Evolutionary conservation across 2,797 vertebrate genomes (phyloP).

Genomic region (Characodon lateralis): DNA sequence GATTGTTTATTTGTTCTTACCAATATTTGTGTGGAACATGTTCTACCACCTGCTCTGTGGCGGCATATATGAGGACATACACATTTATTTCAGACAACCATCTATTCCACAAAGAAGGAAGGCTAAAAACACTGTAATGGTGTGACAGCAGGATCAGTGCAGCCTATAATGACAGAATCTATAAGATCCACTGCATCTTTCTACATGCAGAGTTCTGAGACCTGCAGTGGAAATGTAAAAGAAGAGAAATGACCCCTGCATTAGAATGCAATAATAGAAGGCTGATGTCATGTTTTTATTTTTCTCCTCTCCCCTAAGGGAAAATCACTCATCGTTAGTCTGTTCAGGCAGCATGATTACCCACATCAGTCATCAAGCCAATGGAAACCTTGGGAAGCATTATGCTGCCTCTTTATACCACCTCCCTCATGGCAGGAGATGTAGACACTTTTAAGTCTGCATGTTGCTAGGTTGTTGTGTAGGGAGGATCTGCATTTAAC

Average conservation of each 20-base stretch:
- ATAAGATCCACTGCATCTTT: slow-evolving; percentile 1
- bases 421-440: slow-evolving; percentile 31
- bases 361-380: slow-evolving; percentile 57
- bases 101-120: slow-evolving; percentile 1
- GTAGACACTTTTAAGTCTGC: slow-evolving; percentile 20
- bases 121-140: slow-evolving; percentile 20
- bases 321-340: slow-evolving; percentile 59
- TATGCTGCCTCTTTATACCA: slow-evolving; percentile 30
- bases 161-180: slow-evolving; percentile 9
- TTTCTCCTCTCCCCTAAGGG: slow-evolving; percentile 21
- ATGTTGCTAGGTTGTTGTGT: slow-evolving; percentile 15
- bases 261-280: slow-evolving; percentile 21
- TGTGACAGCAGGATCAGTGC: slow-evolving; percentile 2
- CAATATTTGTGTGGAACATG: slow-evolving; percentile 6
- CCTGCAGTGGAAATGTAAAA: slow-evolving; percentile 17
- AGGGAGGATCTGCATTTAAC: slow-evolving; percentile 16
- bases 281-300: slow-evolving; percentile 28
- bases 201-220: slow-evolving; percentile 11
- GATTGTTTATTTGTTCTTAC: slow-evolving; percentile 11
- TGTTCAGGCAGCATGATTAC: slow-evolving; percentile 57
- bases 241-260: slow-evolving; percentile 11
- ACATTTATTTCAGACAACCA: slow-evolving; percentile 10
- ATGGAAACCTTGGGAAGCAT: slow-evolving; percentile 65
- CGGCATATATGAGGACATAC: slow-evolving; percentile 7
- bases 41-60: slow-evolving; percentile 12